These are phyloP conservation scores for Champsocephalus esox DNA, from an alignment of 2,797 vertebrate species.

Conservation along the genomic window DNA sequence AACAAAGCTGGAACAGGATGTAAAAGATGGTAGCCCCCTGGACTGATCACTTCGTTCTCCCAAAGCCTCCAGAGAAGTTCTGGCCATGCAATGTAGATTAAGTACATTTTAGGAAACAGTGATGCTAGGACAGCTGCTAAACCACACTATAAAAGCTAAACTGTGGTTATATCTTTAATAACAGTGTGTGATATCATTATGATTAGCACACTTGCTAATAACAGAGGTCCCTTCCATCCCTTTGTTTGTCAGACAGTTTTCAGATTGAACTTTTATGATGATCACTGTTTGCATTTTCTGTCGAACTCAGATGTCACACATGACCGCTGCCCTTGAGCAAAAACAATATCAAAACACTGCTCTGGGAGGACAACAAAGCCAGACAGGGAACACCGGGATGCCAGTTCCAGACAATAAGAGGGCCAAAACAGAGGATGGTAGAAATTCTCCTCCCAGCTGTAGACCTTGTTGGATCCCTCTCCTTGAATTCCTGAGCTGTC, in stretches of 20 bases:
- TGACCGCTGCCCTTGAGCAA: conserved; percentile 73
- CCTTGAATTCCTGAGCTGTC: conserved; percentile 86
- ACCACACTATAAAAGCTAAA: conserved; percentile 18
- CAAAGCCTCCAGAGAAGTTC: conserved; percentile 28
- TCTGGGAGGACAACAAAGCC: conserved; percentile 83
- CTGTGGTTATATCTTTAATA: conserved; percentile 21
- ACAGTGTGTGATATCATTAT: conserved; percentile 3
- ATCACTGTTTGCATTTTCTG: conserved; percentile 77
- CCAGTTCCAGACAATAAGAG: conserved; percentile 84
- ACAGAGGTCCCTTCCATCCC: conserved; percentile 51
- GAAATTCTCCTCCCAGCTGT: conserved; percentile 87
- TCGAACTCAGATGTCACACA: conserved; percentile 68
- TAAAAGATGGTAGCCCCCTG: conserved; percentile 61
- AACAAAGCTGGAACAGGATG: conserved; percentile 15
- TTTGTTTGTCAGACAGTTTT: conserved; percentile 55
- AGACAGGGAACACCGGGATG: conserved; percentile 83
- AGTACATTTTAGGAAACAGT: background rate
- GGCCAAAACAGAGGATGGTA: conserved; percentile 70
- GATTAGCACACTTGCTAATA: conserved; percentile 40
- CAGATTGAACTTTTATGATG: conserved; percentile 63
- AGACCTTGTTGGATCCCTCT: conserved; percentile 84
- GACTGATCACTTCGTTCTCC: conserved; percentile 42
- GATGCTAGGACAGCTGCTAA: background rate
- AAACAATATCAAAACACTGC: conserved; percentile 80
- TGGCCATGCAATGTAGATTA: conserved; percentile 3